Conservation (phyloP, 2,888 invertebrate species). For the Xestoiulus laeticollis region DNA sequence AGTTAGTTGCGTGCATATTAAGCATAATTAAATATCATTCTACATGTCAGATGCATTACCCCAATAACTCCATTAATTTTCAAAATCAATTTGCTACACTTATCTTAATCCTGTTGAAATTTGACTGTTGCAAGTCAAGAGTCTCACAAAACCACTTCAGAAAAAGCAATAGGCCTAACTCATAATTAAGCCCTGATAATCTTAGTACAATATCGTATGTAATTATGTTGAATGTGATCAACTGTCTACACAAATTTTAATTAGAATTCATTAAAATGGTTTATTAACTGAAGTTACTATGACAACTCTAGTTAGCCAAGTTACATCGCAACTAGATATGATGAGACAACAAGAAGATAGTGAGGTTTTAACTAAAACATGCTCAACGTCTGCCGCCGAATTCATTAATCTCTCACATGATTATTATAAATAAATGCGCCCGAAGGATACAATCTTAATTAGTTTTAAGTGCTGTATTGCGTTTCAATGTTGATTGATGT, state of each 20-base stretch:
- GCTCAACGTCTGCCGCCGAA: neutral
- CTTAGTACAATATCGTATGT: too few relatives aligned
- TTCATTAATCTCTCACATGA: conserved; percentile 30
- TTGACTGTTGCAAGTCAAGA: too few relatives aligned
- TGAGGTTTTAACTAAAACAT: neutral
- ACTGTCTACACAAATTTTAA: neutral
- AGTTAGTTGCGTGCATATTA: neutral
- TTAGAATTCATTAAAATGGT: neutral
- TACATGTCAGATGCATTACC: neutral
- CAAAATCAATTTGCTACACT: neutral
- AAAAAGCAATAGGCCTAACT: too few relatives aligned
- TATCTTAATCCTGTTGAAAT: neutral
- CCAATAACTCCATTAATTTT: neutral
- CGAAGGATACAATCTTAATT: conserved; percentile 35
- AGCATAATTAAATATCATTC: neutral
- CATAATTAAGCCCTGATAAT: too few relatives aligned
- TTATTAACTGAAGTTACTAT: neutral
- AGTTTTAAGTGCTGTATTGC: conserved; percentile 40
- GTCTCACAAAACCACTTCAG: too few relatives aligned
- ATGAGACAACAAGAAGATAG: neutral
- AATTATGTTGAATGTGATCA: neutral
- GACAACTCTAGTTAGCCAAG: neutral
- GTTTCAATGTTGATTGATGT: conserved; percentile 43
- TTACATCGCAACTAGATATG: neutral
- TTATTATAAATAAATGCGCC: conserved; percentile 21